Percentiles rank a stretch among this genome's conserved stretches.
These are phyloP conservation scores for Serranus cabrilla DNA, from an alignment of 2,797 vertebrate species.

Conservation along the genomic window DNA sequence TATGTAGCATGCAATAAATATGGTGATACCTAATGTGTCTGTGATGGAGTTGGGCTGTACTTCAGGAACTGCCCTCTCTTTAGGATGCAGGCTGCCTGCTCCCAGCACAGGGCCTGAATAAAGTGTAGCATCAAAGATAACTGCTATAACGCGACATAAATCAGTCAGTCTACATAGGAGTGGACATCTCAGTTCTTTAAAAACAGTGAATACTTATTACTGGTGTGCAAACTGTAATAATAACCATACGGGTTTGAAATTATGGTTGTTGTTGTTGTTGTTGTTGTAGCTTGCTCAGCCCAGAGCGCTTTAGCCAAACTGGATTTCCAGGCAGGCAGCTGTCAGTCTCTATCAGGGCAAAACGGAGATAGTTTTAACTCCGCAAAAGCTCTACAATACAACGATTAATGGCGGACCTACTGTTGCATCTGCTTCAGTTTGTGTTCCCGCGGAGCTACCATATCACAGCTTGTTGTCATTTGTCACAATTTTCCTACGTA, in stretches of 20 bases:
- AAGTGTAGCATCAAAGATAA: background rate
- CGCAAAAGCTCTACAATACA: background rate
- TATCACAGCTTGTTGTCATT: slow-evolving; percentile 28
- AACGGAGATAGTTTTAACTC: slow-evolving; percentile 12
- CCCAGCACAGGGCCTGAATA: slow-evolving; percentile 46
- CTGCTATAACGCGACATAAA: background rate
- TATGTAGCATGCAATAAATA: background rate
- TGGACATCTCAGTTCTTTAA: accelerated
- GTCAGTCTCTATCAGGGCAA: slow-evolving; percentile 57
- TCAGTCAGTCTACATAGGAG: background rate
- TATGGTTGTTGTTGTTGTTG: slow-evolving; percentile 24
- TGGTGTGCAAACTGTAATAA: background rate
- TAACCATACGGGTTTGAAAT: background rate
- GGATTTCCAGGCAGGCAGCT: slow-evolving; percentile 56
- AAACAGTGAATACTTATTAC: accelerated
- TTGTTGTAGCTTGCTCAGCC: slow-evolving; percentile 36
- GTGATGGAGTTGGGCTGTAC: slow-evolving; percentile 22
- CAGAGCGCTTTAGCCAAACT: slow-evolving; percentile 40
- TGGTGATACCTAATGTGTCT: background rate
- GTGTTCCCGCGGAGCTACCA: background rate
- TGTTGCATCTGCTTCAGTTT: accelerated
- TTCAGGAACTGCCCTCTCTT: slow-evolving; percentile 39
- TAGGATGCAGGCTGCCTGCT: slow-evolving; percentile 44
- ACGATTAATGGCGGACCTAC: accelerated
- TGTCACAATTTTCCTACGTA: slow-evolving; percentile 40